Conservation (phyloP, 2,113 vertebrate species). For the Eulemur macaco region DNA sequence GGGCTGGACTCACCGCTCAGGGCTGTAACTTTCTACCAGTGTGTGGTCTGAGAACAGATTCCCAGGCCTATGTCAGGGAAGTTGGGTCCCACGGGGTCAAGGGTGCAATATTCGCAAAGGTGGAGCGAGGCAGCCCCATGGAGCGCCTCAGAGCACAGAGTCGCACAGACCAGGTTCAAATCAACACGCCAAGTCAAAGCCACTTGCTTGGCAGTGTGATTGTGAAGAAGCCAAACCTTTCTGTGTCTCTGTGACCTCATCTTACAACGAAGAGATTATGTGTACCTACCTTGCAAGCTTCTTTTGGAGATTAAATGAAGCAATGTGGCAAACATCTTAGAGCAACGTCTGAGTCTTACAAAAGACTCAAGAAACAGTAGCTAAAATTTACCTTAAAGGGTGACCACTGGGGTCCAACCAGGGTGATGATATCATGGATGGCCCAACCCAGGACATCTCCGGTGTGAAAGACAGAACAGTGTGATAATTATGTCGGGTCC, state of each 20-base stretch:
- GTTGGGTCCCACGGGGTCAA: fast-evolving
- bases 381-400: not conserved
- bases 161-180: not conserved
- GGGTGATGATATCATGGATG: not conserved
- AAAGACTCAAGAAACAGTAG: not conserved
- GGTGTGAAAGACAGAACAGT: not conserved
- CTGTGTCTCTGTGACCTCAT: not conserved
- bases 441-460: not conserved
- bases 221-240: not conserved
- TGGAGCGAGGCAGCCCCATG: fast-evolving
- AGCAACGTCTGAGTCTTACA: not conserved
- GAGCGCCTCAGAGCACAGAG: not conserved
- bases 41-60: not conserved
- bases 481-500: not conserved
- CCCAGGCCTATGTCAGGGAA: not conserved
- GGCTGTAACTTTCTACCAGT: not conserved
- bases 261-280: not conserved
- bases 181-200: not conserved
- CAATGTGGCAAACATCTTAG: not conserved
- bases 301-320: not conserved
- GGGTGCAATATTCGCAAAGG: not conserved
- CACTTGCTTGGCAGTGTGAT: not conserved
- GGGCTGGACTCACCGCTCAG: not conserved
- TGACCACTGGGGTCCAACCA: not conserved
- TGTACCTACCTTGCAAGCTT: not conserved